These are phyloP conservation scores for Hirtodrosophila duncani DNA, from an alignment of 2,888 invertebrate genomes.

Conservation along the genomic window DNA sequence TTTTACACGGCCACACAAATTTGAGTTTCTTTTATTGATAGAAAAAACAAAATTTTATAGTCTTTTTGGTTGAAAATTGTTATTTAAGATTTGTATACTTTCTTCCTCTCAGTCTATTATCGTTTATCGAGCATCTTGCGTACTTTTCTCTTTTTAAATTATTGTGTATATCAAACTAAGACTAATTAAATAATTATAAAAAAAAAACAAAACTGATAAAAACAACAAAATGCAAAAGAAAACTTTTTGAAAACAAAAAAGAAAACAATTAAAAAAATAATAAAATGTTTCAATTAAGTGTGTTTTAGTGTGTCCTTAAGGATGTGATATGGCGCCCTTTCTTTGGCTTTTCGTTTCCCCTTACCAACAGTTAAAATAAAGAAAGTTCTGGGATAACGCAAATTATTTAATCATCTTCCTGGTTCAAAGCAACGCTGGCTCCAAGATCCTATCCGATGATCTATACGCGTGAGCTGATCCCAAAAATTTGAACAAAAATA, in stretches of 20 bases:
- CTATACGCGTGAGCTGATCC: too few relatives aligned
- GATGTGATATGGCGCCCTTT: too few relatives aligned
- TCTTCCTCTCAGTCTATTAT: slow-evolving; percentile 29
- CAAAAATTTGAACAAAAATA: too few relatives aligned
- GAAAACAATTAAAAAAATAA: slow-evolving; percentile 44
- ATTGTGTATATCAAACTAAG: slow-evolving; percentile 77
- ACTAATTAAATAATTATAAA: slow-evolving; percentile 74
- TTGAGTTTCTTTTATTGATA: slow-evolving; percentile 15
- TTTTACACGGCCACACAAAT: slow-evolving; percentile 11
- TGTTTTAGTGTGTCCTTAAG: too few relatives aligned
- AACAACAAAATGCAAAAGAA: slow-evolving; percentile 36
- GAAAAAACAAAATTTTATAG: slow-evolving; percentile 20
- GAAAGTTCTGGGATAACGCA: too few relatives aligned
- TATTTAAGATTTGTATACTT: slow-evolving; percentile 11
- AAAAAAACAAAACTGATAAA: slow-evolving; percentile 43
- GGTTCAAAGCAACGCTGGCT: too few relatives aligned
- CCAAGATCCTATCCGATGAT: too few relatives aligned
- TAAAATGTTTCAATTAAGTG: slow-evolving; percentile 54
- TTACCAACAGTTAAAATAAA: too few relatives aligned
- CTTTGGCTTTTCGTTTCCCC: too few relatives aligned
- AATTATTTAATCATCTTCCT: too few relatives aligned
- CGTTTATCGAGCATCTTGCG: slow-evolving; percentile 51
- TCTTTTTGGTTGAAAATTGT: slow-evolving; percentile 11
- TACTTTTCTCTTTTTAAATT: slow-evolving; percentile 64
- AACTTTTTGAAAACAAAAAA: slow-evolving; percentile 50